Evolutionary conservation across 2,888 invertebrate genomes (phyloP), one percentile per base, ranked within the genome.

Genomic region (Pammene aurita): DNA sequence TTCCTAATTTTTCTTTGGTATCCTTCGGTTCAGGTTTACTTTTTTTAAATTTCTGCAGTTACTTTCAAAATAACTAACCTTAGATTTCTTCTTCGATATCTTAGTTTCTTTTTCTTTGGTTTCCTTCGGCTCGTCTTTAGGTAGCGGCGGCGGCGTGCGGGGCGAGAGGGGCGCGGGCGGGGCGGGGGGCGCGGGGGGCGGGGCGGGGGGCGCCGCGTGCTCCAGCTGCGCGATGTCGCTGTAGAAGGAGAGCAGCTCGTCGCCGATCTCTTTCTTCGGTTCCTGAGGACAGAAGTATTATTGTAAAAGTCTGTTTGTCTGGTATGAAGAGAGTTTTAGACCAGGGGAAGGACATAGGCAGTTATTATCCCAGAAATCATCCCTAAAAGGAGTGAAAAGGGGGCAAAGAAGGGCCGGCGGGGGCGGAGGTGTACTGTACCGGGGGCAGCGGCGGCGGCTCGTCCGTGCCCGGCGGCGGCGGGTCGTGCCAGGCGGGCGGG

Each of bases 231-330:
- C 94, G 35, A 94, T 84, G 71, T 94, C 94, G 73, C 86, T 93
- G 85, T 94, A 94, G 84, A 94, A 94, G 0, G 93, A 93, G 26
- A 87, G 83, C 0, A 94, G 80, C 68, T 93, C 93, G 34, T 93
- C 93, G 18, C 90, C 88, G 13, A 93, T 89, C 68, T 88, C 89
- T 67, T 84, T 84, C 68, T 86, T 88, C 4, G 78, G 74, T 38
- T 86, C 87, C 78, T 82, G 54, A 38, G 1, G 35, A 35, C n/a
- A n/a, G n/a, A n/a, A n/a, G n/a, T n/a, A n/a, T n/a, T n/a, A n/a
- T n/a, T n/a, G n/a, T n/a, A n/a, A n/a, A n/a, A n/a, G n/a, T n/a
- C n/a, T n/a, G n/a, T n/a, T n/a, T n/a, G n/a, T n/a, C n/a, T n/a
- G n/a, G n/a, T n/a, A n/a, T n/a, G n/a, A n/a, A n/a, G n/a, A n/a